Evolutionary conservation across 2,797 vertebrate genomes (phyloP).

Genomic region (Poeciliopsis presidionis): DNA sequence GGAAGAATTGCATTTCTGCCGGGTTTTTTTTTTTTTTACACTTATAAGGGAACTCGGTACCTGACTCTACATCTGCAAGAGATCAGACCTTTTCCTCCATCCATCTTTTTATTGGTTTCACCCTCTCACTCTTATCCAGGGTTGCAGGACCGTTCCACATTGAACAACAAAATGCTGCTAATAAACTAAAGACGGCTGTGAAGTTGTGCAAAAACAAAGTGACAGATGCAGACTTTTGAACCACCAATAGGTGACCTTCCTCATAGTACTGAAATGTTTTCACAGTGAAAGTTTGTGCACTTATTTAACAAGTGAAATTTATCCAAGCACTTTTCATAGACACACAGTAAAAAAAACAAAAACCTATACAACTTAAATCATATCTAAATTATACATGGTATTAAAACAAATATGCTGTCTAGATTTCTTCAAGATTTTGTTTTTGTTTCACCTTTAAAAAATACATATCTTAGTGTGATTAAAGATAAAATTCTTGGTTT

Average conservation of each 20-base stretch:
- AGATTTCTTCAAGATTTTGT: neutral
- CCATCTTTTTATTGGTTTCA: neutral
- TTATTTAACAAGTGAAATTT: neutral
- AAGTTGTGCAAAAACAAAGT: neutral
- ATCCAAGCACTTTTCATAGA: neutral
- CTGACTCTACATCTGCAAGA: neutral
- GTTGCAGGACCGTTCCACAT: neutral
- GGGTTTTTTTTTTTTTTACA: neutral
- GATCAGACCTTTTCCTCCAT: neutral
- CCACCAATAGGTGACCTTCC: neutral
- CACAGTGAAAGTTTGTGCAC: neutral
- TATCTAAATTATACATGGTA: neutral
- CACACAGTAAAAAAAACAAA: neutral
- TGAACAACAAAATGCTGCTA: neutral
- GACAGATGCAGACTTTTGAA: neutral
- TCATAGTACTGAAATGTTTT: neutral
- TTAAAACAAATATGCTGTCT: neutral
- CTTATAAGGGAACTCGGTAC: neutral
- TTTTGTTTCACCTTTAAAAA: neutral
- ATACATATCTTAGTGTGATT: neutral
- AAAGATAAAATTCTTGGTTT: neutral
- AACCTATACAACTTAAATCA: neutral
- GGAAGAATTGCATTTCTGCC: neutral
- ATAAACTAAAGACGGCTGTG: neutral
- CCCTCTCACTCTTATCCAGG: neutral